phyloP scores from a whole-genome alignment of 2,113 vertebrate species.

The Charadrius vociferus region DNA sequence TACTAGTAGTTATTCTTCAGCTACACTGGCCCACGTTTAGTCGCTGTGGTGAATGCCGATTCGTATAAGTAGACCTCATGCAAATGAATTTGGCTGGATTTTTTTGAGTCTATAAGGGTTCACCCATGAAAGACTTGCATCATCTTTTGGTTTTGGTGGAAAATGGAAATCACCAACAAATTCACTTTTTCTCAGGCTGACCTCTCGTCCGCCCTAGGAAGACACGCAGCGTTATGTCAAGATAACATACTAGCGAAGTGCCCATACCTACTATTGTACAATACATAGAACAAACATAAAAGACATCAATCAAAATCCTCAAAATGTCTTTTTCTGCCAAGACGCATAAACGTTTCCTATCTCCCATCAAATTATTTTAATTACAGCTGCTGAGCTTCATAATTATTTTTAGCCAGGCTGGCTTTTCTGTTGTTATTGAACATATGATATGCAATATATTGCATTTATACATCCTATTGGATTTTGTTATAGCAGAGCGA shows the following conservation, averaged over 20 bases:
- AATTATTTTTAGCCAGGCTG: slow-evolving; percentile 70
- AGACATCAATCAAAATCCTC: slow-evolving; percentile 77
- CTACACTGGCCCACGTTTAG: background rate
- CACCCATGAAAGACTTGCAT: background rate
- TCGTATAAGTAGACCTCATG: background rate
- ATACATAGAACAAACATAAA: slow-evolving; percentile 64
- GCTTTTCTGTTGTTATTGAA: slow-evolving; percentile 64
- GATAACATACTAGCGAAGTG: slow-evolving; percentile 37
- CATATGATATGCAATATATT: slow-evolving; percentile 53
- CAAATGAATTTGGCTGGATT: background rate
- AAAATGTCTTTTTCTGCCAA: slow-evolving; percentile 78
- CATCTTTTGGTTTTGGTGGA: background rate
- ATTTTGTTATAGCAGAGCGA: slow-evolving; percentile 36
- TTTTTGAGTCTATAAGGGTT: background rate
- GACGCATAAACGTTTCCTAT: slow-evolving; percentile 75
- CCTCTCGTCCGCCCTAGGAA: background rate
- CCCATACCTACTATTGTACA: slow-evolving; percentile 57
- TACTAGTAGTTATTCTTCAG: background rate
- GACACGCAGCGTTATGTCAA: background rate
- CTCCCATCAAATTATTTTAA: slow-evolving; percentile 80
- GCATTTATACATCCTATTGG: slow-evolving; percentile 2
- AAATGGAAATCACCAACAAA: background rate
- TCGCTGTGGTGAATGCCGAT: background rate
- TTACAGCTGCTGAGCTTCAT: slow-evolving; percentile 75
- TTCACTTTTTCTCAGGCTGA: background rate